A percentile compares a stretch with the other conserved stretches of the same genome.
phyloP scores from a whole-genome alignment of 2,888 invertebrate species.

The Orthosia cruda region DNA sequence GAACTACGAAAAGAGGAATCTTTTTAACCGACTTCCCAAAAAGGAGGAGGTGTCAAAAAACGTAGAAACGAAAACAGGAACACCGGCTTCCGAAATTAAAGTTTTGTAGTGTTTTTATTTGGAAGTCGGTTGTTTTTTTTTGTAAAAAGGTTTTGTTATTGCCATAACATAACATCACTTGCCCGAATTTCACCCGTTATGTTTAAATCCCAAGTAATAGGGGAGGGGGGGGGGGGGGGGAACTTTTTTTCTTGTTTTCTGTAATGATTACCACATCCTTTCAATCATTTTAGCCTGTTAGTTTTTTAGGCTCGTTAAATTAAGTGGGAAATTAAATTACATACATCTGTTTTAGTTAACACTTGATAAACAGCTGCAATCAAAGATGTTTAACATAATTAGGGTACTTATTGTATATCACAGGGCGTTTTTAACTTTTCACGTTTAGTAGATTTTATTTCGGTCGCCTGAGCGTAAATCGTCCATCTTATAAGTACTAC shows the following conservation, averaged over 20 bases:
- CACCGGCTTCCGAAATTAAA: too few relatives aligned
- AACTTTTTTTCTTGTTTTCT: background rate
- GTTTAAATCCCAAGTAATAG: too few relatives aligned
- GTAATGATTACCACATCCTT: background rate
- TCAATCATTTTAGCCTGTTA: background rate
- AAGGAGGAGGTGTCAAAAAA: too few relatives aligned
- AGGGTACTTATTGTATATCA: background rate
- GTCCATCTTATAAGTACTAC: too few relatives aligned
- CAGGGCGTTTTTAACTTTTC: conserved; percentile 1
- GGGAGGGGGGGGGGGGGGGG: too few relatives aligned
- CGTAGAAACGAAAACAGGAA: too few relatives aligned
- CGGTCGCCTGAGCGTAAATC: background rate
- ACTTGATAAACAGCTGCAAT: conserved; percentile 18
- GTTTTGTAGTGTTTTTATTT: too few relatives aligned
- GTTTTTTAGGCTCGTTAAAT: background rate
- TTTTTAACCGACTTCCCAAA: too few relatives aligned
- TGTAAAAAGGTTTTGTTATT: too few relatives aligned
- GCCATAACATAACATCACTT: too few relatives aligned
- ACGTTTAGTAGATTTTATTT: background rate
- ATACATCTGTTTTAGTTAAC: conserved; percentile 1
- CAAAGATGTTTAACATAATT: conserved; percentile 10
- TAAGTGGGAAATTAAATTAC: conserved; percentile 7
- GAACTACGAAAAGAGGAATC: background rate
- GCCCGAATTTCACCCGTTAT: too few relatives aligned
- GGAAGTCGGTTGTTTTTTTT: too few relatives aligned